Evolutionary conservation across 2,113 vertebrate species (phyloP), one percentile per base, ranked within the genome.

Genomic region (Mixornis gularis): DNA sequence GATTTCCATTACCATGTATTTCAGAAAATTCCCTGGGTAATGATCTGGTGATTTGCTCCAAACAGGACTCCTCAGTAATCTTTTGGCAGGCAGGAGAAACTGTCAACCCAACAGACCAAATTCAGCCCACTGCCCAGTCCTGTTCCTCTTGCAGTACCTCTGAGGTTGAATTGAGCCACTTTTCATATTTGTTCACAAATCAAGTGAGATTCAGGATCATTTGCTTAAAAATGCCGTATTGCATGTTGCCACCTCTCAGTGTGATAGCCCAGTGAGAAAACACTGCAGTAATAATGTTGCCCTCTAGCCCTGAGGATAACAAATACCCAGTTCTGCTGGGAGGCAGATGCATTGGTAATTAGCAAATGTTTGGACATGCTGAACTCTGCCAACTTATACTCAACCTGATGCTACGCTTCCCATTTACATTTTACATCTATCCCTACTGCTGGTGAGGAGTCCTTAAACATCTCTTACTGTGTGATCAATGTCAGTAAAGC

Each of bases 1-100:
- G 93, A 96, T 94, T 95, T 93, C 69, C 80, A 56, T 86, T 90
- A 88, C 34, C 29, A 5, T 43, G 25, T 49, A 66, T 95, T 95
- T 93, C 88, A 92, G 79, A 80, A 95, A 71, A 83, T 63, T 95
- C 90, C 77, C 79, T 52, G 25, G 30, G 60, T 92, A 80, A 63
- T 1, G 4, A 63, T 55, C 36, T 38, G 34, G 29, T 78, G 49
- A 74, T 88, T 93, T 92, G 38, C 36, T 92, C 65, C n/a, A 72
- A 78, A 68, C 29, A 13, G 40, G 12, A 32, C 2, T 2, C 82
- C 62, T 55, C 49, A 52, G 70, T 59, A 16, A 12, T 49, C 56
- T 92, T 90, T 81, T 88, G 78, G 53, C 90, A 91, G 88, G 44
- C 49, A 56, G 60, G 18, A 90, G 44, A 68, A 88, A 74, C 73